Base-by-base conservation (phyloP, 2,113 vertebrate species). In the Rhizomys pruinosus region DNA sequence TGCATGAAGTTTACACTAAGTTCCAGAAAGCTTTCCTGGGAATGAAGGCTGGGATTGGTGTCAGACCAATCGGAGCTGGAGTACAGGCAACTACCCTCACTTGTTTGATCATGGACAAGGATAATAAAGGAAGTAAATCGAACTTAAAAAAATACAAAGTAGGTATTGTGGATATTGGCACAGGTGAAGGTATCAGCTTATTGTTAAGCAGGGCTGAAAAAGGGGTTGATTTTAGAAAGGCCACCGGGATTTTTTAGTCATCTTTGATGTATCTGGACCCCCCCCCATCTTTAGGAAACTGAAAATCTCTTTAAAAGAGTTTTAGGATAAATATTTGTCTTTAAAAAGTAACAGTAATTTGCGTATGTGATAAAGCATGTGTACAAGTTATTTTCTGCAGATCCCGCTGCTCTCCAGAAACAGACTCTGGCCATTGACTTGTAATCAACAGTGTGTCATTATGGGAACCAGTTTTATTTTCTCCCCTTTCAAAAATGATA, bases 201-300 rank as follows among this genome's bases (percentile, higher is more conserved):
- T 96, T 98, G 99, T 99, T 96, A 98, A 98, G 92, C 98, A 98
- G 93, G 98, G 97, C 80, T 99, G 80, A 98, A 61, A 27, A 0
- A 29, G 84, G n/a, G 0, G 37, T 20, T 37, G 59, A 25, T 34
- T 39, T 94, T 85, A 66, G 63, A 93, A 95, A 94, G 20, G 29
- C 27, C 55, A 39, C 64, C 17, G 10, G 12, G n/a, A n/a, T n/a
- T 69, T 84, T 92, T 84, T 39, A 66, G 39, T 90, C 32, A 71
- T 34, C 22, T 90, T 84, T 59, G 44, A 73, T 84, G 64, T 78
- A 55, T 69, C 17, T 34, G n/a, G 13, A n/a, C 63, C 86, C 81
- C 63, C 66, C 74, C 78, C 22, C 39, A 85, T 66, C 23, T 79
- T 89, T 81, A 81, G 55, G n/a, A 80, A 89, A 85, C 22, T 55